These are phyloP conservation scores for Dynastes maya DNA, from an alignment of 2,888 invertebrate species.

Conservation along the genomic window DNA sequence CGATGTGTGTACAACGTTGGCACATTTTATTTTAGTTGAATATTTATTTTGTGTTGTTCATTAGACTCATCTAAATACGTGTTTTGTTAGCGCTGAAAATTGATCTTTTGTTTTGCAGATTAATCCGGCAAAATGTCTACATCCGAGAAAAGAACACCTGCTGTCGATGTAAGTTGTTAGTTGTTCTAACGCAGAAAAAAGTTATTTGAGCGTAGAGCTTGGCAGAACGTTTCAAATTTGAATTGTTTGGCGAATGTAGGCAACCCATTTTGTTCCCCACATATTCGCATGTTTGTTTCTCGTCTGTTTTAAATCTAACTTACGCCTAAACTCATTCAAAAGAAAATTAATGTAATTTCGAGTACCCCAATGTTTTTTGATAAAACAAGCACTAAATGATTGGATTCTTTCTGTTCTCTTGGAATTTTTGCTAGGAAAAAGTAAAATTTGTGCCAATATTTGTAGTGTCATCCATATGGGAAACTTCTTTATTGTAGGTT, in stretches of 20 bases:
- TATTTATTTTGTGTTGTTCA: constrained; percentile 38
- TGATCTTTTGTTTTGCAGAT: constrained; percentile 39
- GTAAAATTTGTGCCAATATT: too few species aligned
- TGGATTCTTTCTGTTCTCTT: too few species aligned
- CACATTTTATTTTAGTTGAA: constrained; percentile 37
- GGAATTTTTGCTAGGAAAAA: too few species aligned
- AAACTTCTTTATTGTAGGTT: too few species aligned
- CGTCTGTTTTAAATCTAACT: neutral
- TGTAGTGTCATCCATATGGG: too few species aligned
- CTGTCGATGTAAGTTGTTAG: constrained; percentile 38
- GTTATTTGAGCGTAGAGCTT: neutral
- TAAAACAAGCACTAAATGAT: too few species aligned
- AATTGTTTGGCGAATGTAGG: constrained; percentile 6
- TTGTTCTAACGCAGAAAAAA: neutral
- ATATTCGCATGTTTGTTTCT: neutral
- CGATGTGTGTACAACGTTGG: constrained; percentile 37
- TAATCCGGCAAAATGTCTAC: constrained; percentile 29
- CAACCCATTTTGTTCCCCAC: constrained; percentile 6
- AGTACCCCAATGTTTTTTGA: too few species aligned
- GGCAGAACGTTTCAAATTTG: neutral
- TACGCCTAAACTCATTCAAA: neutral
- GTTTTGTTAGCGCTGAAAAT: constrained; percentile 18
- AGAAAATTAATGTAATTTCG: neutral
- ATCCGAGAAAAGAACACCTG: constrained; percentile 37
- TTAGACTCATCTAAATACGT: constrained; percentile 16